These are phyloP conservation scores for Diadromus collaris DNA, from an alignment of 2,888 invertebrate species.

Conservation along the genomic window DNA sequence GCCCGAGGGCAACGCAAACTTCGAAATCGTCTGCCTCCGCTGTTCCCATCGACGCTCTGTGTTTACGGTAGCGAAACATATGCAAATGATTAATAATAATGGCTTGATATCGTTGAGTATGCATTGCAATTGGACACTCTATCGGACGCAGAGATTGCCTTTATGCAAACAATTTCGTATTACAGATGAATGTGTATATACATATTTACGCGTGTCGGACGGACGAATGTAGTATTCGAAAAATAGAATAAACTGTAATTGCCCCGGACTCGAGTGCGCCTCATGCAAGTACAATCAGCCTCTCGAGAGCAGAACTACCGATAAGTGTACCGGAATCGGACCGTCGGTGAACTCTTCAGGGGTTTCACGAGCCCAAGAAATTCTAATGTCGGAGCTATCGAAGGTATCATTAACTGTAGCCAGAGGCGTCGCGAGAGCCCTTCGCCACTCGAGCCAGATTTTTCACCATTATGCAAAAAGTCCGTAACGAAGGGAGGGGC, in stretches of 20 bases:
- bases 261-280: not conserved
- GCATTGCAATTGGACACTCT: conserved; percentile 13
- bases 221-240: not conserved
- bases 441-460: conserved; percentile 3
- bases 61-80: conserved; percentile 39
- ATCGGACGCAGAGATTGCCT: not conserved
- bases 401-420: conserved; percentile 15
- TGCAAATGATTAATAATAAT: conserved; percentile 47
- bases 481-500: conserved; percentile 64
- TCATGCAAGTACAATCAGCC: conserved; percentile 1
- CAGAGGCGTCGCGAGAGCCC: conserved; percentile 1
- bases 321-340: conserved; percentile 1
- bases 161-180: conserved; percentile 2
- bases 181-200: not conserved
- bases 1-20: conserved; percentile 30
- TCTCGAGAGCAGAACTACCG: not conserved
- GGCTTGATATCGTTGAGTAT: conserved; percentile 27
- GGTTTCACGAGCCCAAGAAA: not conserved
- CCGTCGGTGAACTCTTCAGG: not conserved
- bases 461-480: conserved; percentile 69
- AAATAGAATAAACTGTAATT: conserved; percentile 3
- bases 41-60: not conserved
- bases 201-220: not conserved
- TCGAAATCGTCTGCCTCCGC: not conserved
- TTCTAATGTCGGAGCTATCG: conserved; percentile 5